phyloP scores from a whole-genome alignment of 1,140 invertebrate species.

The Melitaea cinxia region DNA sequence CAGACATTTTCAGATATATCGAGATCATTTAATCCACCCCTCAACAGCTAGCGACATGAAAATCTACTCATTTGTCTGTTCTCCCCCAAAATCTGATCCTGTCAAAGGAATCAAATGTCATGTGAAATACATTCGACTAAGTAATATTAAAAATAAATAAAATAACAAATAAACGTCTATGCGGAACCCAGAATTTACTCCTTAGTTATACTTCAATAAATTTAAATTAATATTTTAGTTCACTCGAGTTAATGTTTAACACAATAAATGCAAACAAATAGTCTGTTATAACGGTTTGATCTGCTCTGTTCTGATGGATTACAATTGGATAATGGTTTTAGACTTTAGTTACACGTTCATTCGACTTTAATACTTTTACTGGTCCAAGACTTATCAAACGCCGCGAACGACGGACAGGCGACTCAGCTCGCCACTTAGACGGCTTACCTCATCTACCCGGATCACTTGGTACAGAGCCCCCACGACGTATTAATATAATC shows the following conservation, averaged over 20 bases:
- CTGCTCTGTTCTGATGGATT: neutral
- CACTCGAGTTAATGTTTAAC: neutral
- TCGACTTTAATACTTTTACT: conserved; percentile 23
- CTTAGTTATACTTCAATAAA: neutral
- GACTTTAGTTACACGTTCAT: neutral
- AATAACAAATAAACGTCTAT: too few species aligned
- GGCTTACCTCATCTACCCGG: conserved; percentile 63
- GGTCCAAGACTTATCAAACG: conserved; percentile 24
- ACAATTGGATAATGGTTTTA: neutral
- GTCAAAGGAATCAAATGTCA: conserved; percentile 71
- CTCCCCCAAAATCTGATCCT: conserved; percentile 55
- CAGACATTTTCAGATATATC: conserved; percentile 32
- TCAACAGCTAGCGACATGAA: conserved; percentile 58
- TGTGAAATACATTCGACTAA: conserved; percentile 59
- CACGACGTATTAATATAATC: conserved; percentile 77
- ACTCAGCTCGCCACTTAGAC: conserved; percentile 37
- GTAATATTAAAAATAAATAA: too few species aligned
- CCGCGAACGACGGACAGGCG: conserved; percentile 14
- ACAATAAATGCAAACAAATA: too few species aligned
- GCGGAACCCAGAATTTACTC: too few species aligned
- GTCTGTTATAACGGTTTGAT: too few species aligned
- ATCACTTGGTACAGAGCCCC: conserved; percentile 62
- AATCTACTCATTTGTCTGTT: conserved; percentile 72
- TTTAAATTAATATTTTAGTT: neutral
- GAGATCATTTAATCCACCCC: conserved; percentile 48